These are phyloP conservation scores for Lasioglossum pauxillum DNA, from an alignment of 2,888 invertebrate genomes.

Conservation along the genomic window DNA sequence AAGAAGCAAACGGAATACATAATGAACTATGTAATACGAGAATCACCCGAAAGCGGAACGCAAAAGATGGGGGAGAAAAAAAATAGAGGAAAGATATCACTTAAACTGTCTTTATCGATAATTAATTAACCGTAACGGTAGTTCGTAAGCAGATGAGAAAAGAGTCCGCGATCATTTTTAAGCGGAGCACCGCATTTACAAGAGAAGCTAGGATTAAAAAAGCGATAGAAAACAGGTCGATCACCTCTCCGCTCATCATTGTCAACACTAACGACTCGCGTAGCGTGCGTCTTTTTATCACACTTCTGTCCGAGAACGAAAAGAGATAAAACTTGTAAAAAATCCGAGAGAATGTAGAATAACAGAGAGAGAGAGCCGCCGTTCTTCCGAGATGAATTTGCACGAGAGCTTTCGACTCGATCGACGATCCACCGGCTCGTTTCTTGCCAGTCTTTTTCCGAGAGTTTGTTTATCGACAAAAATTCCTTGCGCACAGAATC, in stretches of 20 bases:
- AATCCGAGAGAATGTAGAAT: background rate
- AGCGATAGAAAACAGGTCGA: constrained; percentile 44
- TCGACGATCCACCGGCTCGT: constrained; percentile 28
- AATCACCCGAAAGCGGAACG: background rate
- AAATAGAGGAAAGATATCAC: constrained; percentile 67
- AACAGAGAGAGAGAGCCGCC: constrained; percentile 10
- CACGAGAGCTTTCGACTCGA: background rate
- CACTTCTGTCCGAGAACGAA: constrained; percentile 36
- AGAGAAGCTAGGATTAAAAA: constrained; percentile 73
- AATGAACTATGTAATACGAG: background rate
- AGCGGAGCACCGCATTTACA: constrained; percentile 66
- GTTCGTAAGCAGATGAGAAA: constrained; percentile 54
- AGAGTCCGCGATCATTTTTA: constrained; percentile 60
- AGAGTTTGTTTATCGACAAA: constrained; percentile 47
- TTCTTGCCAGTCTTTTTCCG: constrained; percentile 50
- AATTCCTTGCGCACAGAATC: constrained; percentile 37
- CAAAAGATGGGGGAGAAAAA: constrained; percentile 50
- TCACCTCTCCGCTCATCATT: constrained; percentile 63
- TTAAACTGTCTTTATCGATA: constrained; percentile 70
- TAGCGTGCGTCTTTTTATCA: constrained; percentile 65
- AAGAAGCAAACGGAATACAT: background rate
- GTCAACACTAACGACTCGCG: constrained; percentile 50
- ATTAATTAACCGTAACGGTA: constrained; percentile 66
- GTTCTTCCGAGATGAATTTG: constrained; percentile 33
- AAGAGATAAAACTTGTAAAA: constrained; percentile 8